Conservation (phyloP, 2,797 vertebrate species). For the Tiaroga cobitis region DNA sequence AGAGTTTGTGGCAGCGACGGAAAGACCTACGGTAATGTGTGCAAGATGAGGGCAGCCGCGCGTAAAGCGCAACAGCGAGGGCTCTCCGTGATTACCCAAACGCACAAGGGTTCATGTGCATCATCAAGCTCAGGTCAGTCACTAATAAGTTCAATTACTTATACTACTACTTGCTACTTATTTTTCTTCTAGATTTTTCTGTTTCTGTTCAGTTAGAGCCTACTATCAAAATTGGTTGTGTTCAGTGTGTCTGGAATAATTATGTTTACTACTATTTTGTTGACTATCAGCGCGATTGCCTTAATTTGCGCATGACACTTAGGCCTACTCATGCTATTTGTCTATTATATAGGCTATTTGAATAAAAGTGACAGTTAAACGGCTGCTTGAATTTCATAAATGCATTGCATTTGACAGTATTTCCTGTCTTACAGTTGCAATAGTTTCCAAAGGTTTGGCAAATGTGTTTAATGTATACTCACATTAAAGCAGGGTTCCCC, state of each 20-base stretch:
- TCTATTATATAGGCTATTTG: background rate
- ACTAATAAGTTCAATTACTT: background rate
- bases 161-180: no score
- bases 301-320: background rate
- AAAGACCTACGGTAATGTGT: conserved; percentile 84
- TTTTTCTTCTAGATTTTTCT: background rate
- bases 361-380: background rate
- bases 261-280: background rate
- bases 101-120: conserved; percentile 84
- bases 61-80: conserved; percentile 82
- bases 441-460: background rate
- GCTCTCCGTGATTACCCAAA: conserved; percentile 75
- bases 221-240: background rate
- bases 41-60: conserved; percentile 83
- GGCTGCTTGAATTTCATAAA: background rate
- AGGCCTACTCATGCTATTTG: background rate
- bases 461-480: conserved; percentile 8
- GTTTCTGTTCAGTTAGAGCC: background rate
- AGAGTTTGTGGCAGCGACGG: conserved; percentile 90
- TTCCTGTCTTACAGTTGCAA: background rate
- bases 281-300: background rate
- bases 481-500: no score
- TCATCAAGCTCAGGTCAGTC: conserved; percentile 46
- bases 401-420: background rate
- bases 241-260: background rate